Evolutionary conservation across 2,888 invertebrate genomes (phyloP).

Genomic region (Plebejus melissa): DNA sequence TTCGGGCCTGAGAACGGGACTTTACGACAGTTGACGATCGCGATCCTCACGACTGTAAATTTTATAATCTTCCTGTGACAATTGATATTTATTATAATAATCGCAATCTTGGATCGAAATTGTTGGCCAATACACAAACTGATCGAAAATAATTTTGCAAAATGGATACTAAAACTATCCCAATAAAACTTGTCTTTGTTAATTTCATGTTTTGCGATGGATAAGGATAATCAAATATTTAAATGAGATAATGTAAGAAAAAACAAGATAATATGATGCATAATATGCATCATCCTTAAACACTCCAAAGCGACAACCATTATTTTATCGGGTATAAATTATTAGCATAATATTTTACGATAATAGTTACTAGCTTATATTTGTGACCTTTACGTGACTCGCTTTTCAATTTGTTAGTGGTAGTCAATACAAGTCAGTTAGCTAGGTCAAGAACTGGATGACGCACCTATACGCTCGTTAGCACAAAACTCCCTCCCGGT

Average conservation of each 20-base stretch:
- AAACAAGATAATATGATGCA: not conserved
- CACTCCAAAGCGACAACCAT: not conserved
- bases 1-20: slow-evolving; percentile 39
- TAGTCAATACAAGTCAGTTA: slow-evolving; percentile 17
- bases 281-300: not conserved
- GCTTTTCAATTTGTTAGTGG: slow-evolving; percentile 7
- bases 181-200: not conserved
- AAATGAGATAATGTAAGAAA: not conserved
- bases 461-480: not conserved
- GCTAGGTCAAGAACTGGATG: slow-evolving; percentile 24
- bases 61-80: slow-evolving; percentile 20
- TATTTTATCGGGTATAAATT: not conserved
- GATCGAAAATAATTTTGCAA: not conserved
- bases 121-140: not conserved
- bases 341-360: slow-evolving; percentile 5
- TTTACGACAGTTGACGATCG: slow-evolving; percentile 34
- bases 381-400: slow-evolving; percentile 21
- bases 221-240: not conserved
- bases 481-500: not conserved
- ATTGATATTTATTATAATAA: slow-evolving; percentile 18
- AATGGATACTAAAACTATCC: not conserved
- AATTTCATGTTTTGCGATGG: not conserved
- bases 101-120: not conserved
- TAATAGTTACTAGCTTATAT: not conserved
- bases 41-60: slow-evolving; percentile 19